Base-by-base conservation (phyloP, 1,140 invertebrate genomes). In the Drosophila athabasca region DNA sequence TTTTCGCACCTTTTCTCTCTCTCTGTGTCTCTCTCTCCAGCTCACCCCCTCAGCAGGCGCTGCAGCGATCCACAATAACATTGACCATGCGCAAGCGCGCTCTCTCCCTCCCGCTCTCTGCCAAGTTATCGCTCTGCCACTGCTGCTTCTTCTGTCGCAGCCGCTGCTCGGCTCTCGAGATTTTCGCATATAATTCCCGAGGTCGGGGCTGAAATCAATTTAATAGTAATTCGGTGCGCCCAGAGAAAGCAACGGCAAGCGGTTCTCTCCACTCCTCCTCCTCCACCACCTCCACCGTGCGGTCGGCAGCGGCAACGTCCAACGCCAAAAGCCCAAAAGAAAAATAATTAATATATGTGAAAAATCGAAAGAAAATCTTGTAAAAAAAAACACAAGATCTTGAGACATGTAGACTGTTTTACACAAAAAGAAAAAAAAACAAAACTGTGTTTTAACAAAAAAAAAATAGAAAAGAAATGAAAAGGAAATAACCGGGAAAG, bases 151-250 rank as follows among this genome's bases (percentile, higher is more conserved):
- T 4, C 24, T 24, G 24, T 24, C 22, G 22, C 17, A 17, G 54
- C 54, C 29, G 44, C 55, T 24, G 51, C 8, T 54, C 41, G 5
- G 13, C 68, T 65, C 62, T 48, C 64, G 35, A 54, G 65, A 79
- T 88, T 82, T 81, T 88, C 79, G 79, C 83, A 79, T 73, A 83
- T 89, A 89, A 89, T 88, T 88, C 51, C 71, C 79, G 84, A 89
- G 83, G 83, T 88, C 83, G 83, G 13, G 55, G 51, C 64, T 68
- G 75, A 72, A 79, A 83, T 70, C 55, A 50, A 55, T 73, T 88
- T 89, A 88, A 89, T 89, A 72, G 79, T 76, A 81, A 79, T 74
- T 89, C 79, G 79, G 72, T 78, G 76, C 68, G 84, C 83, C 62
- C 51, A 73, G 67, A 79, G 83, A 88, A 88, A 89, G 76, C 83